Evolutionary conservation across 2,888 invertebrate genomes (phyloP), one percentile per base, ranked within the genome.

Genomic region (Merodon equestris): DNA sequence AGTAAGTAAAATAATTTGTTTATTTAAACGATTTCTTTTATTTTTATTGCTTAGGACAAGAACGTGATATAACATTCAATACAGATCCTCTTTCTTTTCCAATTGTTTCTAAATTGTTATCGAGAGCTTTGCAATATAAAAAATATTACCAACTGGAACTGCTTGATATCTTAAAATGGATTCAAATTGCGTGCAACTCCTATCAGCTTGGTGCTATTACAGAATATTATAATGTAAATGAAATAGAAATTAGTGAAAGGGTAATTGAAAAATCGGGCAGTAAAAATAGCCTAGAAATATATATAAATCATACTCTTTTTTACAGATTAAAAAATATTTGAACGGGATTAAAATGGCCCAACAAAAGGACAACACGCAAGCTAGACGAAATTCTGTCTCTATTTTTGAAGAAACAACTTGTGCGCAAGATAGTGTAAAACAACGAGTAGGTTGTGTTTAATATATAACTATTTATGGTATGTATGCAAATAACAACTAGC

Each of bases 311-410:
- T n/a, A n/a, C n/a, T n/a, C n/a, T n/a, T 40, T 48, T 58, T 15
- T 48, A 3, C 27, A 75, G 75, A 70, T 75, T 13, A 36, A 12
- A 0, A 67, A 67, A 47, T 47, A 44, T 44, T 73, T 73, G n/a
- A 17, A 67, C 10, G 58, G 67, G 4, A 18, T n/a, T 9, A 15
- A 53, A 15, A 45, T 61, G 10, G 13, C 51, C 9, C n/a, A 47
- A 36, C 7, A 27, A 18, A 57, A 44, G 3, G 1, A 18, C 9
- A 10, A 18, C 1, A 57, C 67, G 38, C 15, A 75, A 0, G 85
- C 84, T 19, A 84, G 85, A 18, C 85, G 87, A 1, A 84, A 86
- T 13, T 88, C 89, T 0, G 86, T 89, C 0, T 88, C 88, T 9
- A 83, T 89, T 57, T 89, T 89, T 58, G 89, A 89, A 58, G 84